phyloP scores from a whole-genome alignment of 1,140 invertebrate species.

The Stratiolaelaps scimitus region DNA sequence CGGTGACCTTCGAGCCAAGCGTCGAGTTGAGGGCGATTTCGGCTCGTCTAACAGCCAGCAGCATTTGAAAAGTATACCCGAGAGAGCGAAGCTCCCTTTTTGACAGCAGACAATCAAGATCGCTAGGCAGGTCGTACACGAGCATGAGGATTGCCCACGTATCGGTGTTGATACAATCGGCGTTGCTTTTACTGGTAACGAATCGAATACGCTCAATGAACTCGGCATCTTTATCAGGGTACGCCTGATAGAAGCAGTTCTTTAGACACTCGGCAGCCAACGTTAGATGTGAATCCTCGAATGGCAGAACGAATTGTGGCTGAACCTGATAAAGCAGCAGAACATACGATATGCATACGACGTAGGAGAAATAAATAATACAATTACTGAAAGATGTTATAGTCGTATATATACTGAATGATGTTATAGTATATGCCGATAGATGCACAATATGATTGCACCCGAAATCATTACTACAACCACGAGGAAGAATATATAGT shows the following conservation, averaged over 20 bases:
- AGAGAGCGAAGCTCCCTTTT: constrained; percentile 3
- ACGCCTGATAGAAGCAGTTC: constrained; percentile 25
- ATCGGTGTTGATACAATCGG: background rate
- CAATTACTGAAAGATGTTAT: no score
- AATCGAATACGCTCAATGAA: constrained; percentile 20
- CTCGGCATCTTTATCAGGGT: constrained; percentile 9
- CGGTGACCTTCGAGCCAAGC: background rate
- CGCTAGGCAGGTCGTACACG: constrained; percentile 9
- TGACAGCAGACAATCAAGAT: constrained; percentile 6
- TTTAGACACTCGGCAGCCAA: constrained; percentile 1
- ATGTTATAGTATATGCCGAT: no score
- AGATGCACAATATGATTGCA: no score
- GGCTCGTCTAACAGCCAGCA: constrained; percentile 5
- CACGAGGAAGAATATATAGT: no score
- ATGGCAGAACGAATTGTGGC: constrained; percentile 12
- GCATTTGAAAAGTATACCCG: constrained; percentile 18
- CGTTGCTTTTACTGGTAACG: constrained; percentile 5
- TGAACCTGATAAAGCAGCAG: background rate
- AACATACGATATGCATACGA: no score
- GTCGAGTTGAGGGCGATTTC: constrained; percentile 18
- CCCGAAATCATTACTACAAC: no score
- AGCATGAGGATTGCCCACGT: constrained; percentile 12
- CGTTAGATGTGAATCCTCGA: constrained; percentile 8
- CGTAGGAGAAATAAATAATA: no score
- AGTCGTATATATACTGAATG: no score